Conservation (phyloP, 2,888 invertebrate species). For the Prosopocoilus inquinatus region DNA sequence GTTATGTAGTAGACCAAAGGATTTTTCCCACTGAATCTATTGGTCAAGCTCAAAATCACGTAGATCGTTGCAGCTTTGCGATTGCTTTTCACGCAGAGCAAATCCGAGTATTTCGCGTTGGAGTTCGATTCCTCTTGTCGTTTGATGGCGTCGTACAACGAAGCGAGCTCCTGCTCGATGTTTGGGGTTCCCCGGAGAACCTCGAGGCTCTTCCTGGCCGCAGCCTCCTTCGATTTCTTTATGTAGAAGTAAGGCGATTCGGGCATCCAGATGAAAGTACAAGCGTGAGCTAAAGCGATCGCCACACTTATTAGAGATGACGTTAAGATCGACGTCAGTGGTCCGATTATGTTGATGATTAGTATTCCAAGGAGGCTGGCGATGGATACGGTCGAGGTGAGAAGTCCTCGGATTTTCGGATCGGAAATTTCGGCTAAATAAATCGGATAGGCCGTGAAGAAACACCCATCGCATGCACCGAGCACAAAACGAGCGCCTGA, state of each 20-base stretch:
- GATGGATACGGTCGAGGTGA: slow-evolving; percentile 61
- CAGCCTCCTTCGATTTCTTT: slow-evolving; percentile 39
- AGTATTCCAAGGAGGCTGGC: slow-evolving; percentile 58
- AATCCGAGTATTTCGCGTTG: slow-evolving; percentile 48
- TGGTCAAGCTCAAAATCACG: slow-evolving; percentile 59
- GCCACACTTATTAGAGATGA: slow-evolving; percentile 59
- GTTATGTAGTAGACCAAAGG: slow-evolving; percentile 63
- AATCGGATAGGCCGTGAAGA: slow-evolving; percentile 53
- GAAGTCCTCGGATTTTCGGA: slow-evolving; percentile 57
- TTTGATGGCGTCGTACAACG: slow-evolving; percentile 36
- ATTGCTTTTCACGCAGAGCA: slow-evolving; percentile 57
- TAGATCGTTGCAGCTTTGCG: slow-evolving; percentile 62
- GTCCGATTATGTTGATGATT: slow-evolving; percentile 62
- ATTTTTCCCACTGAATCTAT: slow-evolving; percentile 65
- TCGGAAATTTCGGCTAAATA: slow-evolving; percentile 62
- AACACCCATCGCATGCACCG: slow-evolving; percentile 55
- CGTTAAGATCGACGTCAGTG: slow-evolving; percentile 56
- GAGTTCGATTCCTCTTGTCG: slow-evolving; percentile 52
- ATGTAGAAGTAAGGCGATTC: slow-evolving; percentile 60
- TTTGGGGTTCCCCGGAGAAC: slow-evolving; percentile 57
- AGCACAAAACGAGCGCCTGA: slow-evolving; percentile 50
- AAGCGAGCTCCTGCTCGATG: slow-evolving; percentile 51
- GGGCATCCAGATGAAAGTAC: slow-evolving; percentile 63
- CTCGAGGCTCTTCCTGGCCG: slow-evolving; percentile 56
- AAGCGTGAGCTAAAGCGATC: slow-evolving; percentile 58